phyloP scores from a whole-genome alignment of 2,888 invertebrate genomes.

The Zaprionus bogoriensis region DNA sequence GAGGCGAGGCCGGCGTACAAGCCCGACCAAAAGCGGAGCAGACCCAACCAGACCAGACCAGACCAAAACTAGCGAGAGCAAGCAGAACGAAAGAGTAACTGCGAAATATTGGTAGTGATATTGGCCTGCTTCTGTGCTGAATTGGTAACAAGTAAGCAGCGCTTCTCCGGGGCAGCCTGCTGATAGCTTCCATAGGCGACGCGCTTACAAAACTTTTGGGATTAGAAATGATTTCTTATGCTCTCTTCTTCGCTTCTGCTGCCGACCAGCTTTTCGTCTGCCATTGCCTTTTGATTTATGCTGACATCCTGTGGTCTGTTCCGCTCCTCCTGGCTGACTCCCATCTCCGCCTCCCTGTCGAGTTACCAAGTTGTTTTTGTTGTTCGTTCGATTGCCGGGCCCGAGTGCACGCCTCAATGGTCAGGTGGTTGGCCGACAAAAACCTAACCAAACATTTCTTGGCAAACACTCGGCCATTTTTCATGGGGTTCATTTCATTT shows the following conservation, averaged over 20 bases:
- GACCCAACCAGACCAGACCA: background rate
- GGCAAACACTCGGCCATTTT: constrained; percentile 77
- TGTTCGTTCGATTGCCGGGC: constrained; percentile 54
- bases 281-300: constrained; percentile 77
- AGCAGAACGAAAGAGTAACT: constrained; percentile 15
- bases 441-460: constrained; percentile 72
- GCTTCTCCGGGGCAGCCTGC: constrained; percentile 54
- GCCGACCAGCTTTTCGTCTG: constrained; percentile 23
- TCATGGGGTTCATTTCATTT: constrained; percentile 75
- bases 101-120: constrained; percentile 38
- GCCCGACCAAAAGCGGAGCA: too few relatives aligned
- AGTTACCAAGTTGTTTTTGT: constrained; percentile 22
- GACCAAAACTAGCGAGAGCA: background rate
- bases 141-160: constrained; percentile 61
- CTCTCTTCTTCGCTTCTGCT: constrained; percentile 24
- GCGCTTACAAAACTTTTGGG: constrained; percentile 67
- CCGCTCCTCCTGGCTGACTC: constrained; percentile 5
- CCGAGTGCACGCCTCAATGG: constrained; percentile 68
- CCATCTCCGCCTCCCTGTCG: background rate
- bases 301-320: constrained; percentile 70
- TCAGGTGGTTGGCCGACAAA: constrained; percentile 61
- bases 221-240: constrained; percentile 77
- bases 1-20: background rate
- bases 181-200: constrained; percentile 54
- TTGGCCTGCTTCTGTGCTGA: constrained; percentile 21